Base-by-base conservation (phyloP, 2,888 invertebrate species). In the Acleris emargana region DNA sequence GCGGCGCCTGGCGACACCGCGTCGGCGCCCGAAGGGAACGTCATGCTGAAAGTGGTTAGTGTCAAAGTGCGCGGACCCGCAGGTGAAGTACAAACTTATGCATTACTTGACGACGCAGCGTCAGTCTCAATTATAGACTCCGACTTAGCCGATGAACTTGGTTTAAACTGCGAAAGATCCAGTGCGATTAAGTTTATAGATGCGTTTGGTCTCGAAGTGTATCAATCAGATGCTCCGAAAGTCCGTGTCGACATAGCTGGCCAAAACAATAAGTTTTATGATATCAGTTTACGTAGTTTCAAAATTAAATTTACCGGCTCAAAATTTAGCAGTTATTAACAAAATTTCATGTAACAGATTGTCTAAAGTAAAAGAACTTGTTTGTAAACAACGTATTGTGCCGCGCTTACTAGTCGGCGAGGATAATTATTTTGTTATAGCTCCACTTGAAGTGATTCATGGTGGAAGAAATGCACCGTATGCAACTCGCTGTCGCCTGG, bases 391-490 rank as follows among this genome's bases (percentile, higher is more conserved):
- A 4, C 50, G 54, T 28, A 55, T 62, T 16, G 18, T 25, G 25
- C 62, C 57, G 43, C 55, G 49, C 13, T 3, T 61, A n/a, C 32
- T 61, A 22, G 54, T 53, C 16, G 61, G 61, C 11, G 47, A 61
- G 28, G 61, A 61, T 61, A 61, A 61, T 53, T 61, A 61, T 54
- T 51, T 43, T 53, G 16, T 61, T 13, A 61, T 61, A 20, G 61
- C 47, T n/a, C 71, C 73, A 3, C 45, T 70, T 11, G 55, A 72
- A 61, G 62, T 71, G 17, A n/a, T 68, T 32, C 63, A 64, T 16
- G 70, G 70, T 20, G 60, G 51, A 7, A 63, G 67, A 18, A 18
- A 58, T 32, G 66, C 68, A 52, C 72, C 72, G 1, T 73, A 70
- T 55, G 70, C n/a, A n/a, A 45, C 45, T 5, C 45, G 45, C 45